phyloP scores from a whole-genome alignment of 2,888 invertebrate species.

The Epirrhoe tristata region DNA sequence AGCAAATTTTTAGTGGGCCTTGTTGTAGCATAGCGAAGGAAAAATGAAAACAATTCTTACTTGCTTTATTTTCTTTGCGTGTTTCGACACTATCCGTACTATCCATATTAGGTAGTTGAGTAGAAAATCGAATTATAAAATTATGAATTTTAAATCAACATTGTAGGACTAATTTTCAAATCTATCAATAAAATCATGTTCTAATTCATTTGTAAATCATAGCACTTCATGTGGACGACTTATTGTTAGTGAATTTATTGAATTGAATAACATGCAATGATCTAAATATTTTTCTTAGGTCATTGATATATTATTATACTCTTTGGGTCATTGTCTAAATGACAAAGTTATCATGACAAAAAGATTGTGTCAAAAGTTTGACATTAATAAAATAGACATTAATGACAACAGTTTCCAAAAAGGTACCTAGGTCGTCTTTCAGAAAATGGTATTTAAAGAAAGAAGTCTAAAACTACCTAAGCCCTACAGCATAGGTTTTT shows the following conservation, averaged over 20 bases:
- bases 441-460: not conserved
- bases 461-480: too few relatives aligned
- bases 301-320: too few relatives aligned
- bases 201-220: not conserved
- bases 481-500: too few relatives aligned
- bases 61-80: constrained; percentile 5
- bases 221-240: not conserved
- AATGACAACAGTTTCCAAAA: not conserved
- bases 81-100: constrained; percentile 2
- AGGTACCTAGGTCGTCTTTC: not conserved
- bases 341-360: too few relatives aligned
- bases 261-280: too few relatives aligned
- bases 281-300: too few relatives aligned
- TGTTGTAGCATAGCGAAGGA: not conserved
- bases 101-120: not conserved
- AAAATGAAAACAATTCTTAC: not conserved
- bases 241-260: not conserved
- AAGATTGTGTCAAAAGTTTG: not conserved
- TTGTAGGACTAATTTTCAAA: not conserved
- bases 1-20: too few relatives aligned
- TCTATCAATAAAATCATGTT: not conserved
- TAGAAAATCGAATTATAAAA: not conserved
- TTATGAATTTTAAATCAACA: not conserved
- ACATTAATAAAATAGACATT: not conserved
- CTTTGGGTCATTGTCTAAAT: too few relatives aligned